These are phyloP conservation scores for Cyprinus carpio DNA, from an alignment of 2,113 vertebrate genomes.

Conservation along the genomic window DNA sequence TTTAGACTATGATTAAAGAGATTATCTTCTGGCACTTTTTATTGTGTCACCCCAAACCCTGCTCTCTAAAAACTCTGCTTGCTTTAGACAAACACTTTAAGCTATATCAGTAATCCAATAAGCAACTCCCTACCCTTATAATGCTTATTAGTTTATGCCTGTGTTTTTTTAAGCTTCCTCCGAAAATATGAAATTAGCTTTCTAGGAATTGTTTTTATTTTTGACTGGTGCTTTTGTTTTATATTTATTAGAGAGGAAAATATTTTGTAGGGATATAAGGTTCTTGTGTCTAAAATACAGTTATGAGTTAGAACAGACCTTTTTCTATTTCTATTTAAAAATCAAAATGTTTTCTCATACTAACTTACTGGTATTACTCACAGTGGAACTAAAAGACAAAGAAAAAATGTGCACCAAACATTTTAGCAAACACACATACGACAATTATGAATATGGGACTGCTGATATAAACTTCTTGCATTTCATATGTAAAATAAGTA, in stretches of 20 bases:
- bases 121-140: not conserved
- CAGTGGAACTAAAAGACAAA: not conserved
- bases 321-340: not conserved
- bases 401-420: not conserved
- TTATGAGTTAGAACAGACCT: not conserved
- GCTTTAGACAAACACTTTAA: not conserved
- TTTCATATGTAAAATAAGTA: too few relatives aligned
- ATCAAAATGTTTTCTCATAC: not conserved
- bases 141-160: not conserved
- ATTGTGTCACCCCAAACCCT: conserved; percentile 48
- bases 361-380: not conserved
- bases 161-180: conserved; percentile 32
- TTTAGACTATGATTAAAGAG: conserved; percentile 63
- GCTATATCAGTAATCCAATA: not conserved
- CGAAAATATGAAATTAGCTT: not conserved
- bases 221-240: not conserved
- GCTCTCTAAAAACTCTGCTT: conserved; percentile 44
- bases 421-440: too few relatives aligned
- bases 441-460: too few relatives aligned
- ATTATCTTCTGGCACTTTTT: conserved; percentile 55
- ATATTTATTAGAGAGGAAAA: too few relatives aligned
- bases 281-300: not conserved
- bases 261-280: too few relatives aligned
- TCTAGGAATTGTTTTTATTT: not conserved
- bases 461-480: too few relatives aligned